Evolutionary conservation across 2,888 invertebrate genomes (phyloP).

Genomic region (Diploptera punctata): DNA sequence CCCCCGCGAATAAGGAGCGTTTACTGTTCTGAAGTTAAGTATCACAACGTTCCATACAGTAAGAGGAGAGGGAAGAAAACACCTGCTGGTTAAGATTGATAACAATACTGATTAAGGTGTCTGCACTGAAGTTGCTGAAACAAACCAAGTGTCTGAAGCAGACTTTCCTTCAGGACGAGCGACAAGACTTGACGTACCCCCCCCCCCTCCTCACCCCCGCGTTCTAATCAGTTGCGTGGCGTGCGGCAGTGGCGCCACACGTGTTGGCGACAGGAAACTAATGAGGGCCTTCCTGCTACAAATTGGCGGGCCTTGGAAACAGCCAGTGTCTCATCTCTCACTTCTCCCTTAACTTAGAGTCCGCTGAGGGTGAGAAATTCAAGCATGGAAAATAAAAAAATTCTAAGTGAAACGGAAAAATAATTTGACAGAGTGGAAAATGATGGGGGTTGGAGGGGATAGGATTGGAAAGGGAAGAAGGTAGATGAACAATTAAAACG

Average conservation of each 20-base stretch:
- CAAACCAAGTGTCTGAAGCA: slow-evolving; percentile 15
- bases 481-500: slow-evolving; percentile 24
- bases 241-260: slow-evolving; percentile 49
- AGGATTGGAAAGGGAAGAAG: slow-evolving; percentile 27
- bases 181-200: slow-evolving; percentile 26
- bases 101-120: no score
- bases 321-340: slow-evolving; percentile 1
- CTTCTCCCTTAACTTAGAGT: slow-evolving; percentile 14
- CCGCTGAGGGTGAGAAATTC: slow-evolving; percentile 6
- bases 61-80: neutral
- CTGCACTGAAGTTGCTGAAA: neutral
- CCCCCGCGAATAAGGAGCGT: no score
- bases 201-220: slow-evolving; percentile 10
- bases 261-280: slow-evolving; percentile 57
- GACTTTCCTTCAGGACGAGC: slow-evolving; percentile 25
- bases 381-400: slow-evolving; percentile 21
- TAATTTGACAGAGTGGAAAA: slow-evolving; percentile 39
- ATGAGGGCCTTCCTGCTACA: slow-evolving; percentile 56
- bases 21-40: no score
- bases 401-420: slow-evolving; percentile 35
- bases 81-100: no score
- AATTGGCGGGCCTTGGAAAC: slow-evolving; percentile 50
- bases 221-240: slow-evolving; percentile 41
- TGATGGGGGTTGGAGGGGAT: slow-evolving; percentile 31
- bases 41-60: no score